A percentile compares a stretch with the other conserved stretches of the same genome.
Evolutionary conservation across 2,888 invertebrate species (phyloP).

Genomic region (Lutraria lutraria): DNA sequence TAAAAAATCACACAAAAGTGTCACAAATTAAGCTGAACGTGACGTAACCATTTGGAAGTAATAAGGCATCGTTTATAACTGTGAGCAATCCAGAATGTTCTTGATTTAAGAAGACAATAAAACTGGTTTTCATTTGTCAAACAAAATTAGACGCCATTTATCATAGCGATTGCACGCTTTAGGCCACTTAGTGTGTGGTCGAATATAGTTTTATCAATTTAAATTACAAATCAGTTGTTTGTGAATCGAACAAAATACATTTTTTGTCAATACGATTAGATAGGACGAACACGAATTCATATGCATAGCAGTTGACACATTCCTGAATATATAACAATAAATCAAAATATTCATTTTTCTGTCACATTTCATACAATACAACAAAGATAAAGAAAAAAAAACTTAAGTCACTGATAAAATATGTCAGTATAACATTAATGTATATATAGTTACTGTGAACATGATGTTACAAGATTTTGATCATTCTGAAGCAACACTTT

Average conservation of each 20-base stretch:
- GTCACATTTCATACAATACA: neutral
- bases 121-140: neutral
- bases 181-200: slow-evolving; percentile 24
- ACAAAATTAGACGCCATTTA: neutral
- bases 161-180: slow-evolving; percentile 13
- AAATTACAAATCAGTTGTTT: slow-evolving; percentile 6
- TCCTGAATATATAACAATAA: neutral
- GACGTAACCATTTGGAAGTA: neutral
- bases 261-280: neutral
- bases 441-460: no score
- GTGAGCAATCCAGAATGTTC: no score
- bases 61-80: neutral
- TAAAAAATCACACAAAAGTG: no score
- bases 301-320: neutral
- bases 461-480: no score
- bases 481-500: no score
- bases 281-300: neutral
- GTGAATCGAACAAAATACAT: neutral
- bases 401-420: slow-evolving; percentile 10
- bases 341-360: neutral
- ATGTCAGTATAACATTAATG: neutral
- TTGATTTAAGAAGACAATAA: neutral
- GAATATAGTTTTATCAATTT: slow-evolving; percentile 15
- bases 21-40: no score
- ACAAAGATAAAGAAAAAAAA: neutral